Base-by-base conservation (phyloP, 2,797 vertebrate species). In the Aeoliscus strigatus region DNA sequence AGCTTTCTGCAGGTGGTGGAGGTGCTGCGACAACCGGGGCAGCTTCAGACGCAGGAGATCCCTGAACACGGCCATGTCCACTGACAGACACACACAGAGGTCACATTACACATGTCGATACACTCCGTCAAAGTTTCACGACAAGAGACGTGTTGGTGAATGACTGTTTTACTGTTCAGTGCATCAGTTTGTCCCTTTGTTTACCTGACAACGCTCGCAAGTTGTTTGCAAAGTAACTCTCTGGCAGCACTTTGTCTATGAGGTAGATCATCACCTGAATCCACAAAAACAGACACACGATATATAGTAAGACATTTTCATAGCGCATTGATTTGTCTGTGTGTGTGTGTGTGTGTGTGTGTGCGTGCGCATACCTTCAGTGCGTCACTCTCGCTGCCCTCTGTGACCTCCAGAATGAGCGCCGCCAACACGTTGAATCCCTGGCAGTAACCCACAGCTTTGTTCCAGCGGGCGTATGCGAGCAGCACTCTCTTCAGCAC, bases 61-160 rank as follows among this genome's bases (percentile, higher is more conserved):
- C 84, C 96, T 87, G 78, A 99, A 99, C 65, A 97, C 96, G 1
- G 96, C 96, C 96, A 99, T 99, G 80, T 99, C 96, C 86, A 99
- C 96, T 58, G 38, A 30, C 0, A 15, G 15, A n/a, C 8, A n/a
- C 10, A 1, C 1, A 43, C 2, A 31, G 11, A 21, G 18, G n/a
- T n/a, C n/a, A n/a, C n/a, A n/a, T n/a, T n/a, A n/a, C n/a, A n/a
- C n/a, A n/a, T n/a, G n/a, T n/a, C n/a, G n/a, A n/a, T n/a, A n/a
- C n/a, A n/a, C n/a, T n/a, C n/a, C n/a, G 15, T 1, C n/a, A 10
- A 10, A 9, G 2, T 17, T 0, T 9, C 27, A 27, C 6, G 13
- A 26, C n/a, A n/a, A n/a, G n/a, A n/a, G n/a, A n/a, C n/a, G n/a
- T n/a, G n/a, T n/a, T n/a, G n/a, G n/a, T n/a, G n/a, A n/a, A n/a